Evolutionary conservation across 1,140 invertebrate genomes (phyloP), one percentile per base, ranked within the genome.

Genomic region (Aculops lycopersici): DNA sequence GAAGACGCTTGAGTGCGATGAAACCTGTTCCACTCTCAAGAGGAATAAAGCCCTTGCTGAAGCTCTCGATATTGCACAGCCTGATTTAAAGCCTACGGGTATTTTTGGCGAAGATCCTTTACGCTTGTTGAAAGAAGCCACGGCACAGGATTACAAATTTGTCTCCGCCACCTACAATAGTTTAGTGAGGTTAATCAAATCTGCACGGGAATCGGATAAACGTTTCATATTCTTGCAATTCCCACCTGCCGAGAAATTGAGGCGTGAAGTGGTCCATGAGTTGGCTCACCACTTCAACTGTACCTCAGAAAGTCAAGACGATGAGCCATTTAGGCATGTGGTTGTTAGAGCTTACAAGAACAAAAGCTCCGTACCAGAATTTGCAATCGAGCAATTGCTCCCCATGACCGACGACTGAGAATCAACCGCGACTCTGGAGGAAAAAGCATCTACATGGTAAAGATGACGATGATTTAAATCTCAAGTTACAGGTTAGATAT

Each of bases 261-360:
- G 86, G 52, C 64, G 86, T 12, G 66, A 71, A 49, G 70, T 90
- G 48, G 68, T 94, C 5, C 84, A 90, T 55, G 84, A 94, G 52
- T 68, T 83, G 49, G 84, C 79, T 45, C 74, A 83, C 51, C 75
- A 79, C 53, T 95, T 92, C 63, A 80, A 83, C 2, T 78, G 80
- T 49, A 71, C 83, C 51, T 80, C 79, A 44, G 69, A 78, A 37
- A 77, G 80, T 37, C 88, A 86, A 53, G 86, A 94, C 60, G 67
- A 72, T 20, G 83, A 92, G 54, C 84, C 83, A 0, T 86, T 88
- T 52, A 64, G 80, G 43, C 92, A 88, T 60, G 72, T 92, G 12
- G 77, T 90, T 18, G 81, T 74, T 4, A 90, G 78, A 17, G 86
- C 84, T 21, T 64, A 68, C 36, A 76, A 67, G 59, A 35, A 20